Percentiles rank a stretch among this genome's conserved stretches.
phyloP scores from a whole-genome alignment of 2,113 vertebrate species.

The Chascanopsetta lugubris region DNA sequence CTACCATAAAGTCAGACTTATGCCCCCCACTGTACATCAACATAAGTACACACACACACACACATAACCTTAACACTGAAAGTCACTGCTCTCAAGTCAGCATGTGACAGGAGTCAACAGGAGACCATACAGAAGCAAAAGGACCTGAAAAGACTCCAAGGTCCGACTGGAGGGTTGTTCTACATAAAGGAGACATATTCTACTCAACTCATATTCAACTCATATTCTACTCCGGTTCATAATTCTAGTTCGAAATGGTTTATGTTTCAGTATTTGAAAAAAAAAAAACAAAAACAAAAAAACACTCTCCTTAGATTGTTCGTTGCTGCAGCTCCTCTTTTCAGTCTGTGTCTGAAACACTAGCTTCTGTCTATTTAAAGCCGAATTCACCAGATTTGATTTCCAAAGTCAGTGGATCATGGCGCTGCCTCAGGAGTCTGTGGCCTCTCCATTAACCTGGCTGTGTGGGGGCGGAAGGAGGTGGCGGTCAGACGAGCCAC shows the following conservation, averaged over 20 bases:
- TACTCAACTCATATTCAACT: background rate
- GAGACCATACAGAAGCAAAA: slow-evolving; percentile 27
- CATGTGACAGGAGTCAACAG: slow-evolving; percentile 12
- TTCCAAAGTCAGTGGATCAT: too few relatives aligned
- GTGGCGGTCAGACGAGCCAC: too few relatives aligned
- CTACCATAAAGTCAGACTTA: slow-evolving; percentile 28
- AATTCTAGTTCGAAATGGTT: too few relatives aligned
- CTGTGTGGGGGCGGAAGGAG: too few relatives aligned
- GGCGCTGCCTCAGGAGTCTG: too few relatives aligned
- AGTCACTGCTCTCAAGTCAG: background rate
- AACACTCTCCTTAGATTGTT: too few relatives aligned
- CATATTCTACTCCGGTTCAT: background rate
- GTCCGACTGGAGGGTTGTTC: slow-evolving; percentile 18
- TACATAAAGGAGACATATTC: background rate
- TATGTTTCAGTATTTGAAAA: too few relatives aligned
- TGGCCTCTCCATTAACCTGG: too few relatives aligned
- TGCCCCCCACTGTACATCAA: slow-evolving; percentile 29
- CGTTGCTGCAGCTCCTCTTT: background rate
- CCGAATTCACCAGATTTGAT: too few relatives aligned
- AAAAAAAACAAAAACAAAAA: too few relatives aligned
- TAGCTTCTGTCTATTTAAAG: background rate
- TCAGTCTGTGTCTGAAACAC: background rate
- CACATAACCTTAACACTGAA: slow-evolving; percentile 25
- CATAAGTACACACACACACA: slow-evolving; percentile 36
- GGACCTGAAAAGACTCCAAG: slow-evolving; percentile 9